Conservation (phyloP, 2,113 vertebrate genomes). For the Notarius lentiginosus region DNA sequence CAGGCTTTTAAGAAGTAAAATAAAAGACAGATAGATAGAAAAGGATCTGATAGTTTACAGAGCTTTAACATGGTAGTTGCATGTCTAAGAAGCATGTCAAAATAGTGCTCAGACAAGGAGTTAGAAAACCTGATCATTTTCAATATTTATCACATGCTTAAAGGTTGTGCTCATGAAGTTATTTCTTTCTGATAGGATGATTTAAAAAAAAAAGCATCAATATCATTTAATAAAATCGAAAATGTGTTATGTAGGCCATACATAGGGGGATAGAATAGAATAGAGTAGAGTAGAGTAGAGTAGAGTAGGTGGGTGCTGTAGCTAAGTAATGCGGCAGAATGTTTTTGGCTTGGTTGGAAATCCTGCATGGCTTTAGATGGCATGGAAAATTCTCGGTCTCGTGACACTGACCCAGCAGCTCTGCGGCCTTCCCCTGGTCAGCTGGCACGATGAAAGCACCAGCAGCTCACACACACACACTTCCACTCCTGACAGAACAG, state of each 20-base stretch:
- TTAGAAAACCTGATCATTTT: slow-evolving; percentile 12
- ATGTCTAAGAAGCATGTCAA: neutral
- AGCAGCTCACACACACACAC: slow-evolving; percentile 7
- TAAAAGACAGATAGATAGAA: neutral
- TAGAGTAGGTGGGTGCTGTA: too few relatives aligned
- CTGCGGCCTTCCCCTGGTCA: slow-evolving; percentile 52
- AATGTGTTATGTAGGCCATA: neutral
- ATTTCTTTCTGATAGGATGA: too few relatives aligned
- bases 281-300: too few relatives aligned
- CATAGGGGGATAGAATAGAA: neutral
- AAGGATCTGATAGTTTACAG: neutral
- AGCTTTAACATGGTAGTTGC: neutral
- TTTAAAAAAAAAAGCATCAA: too few relatives aligned
- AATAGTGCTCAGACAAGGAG: neutral
- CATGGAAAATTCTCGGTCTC: slow-evolving; percentile 69
- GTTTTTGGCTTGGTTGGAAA: slow-evolving; percentile 39
- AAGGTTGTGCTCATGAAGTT: neutral
- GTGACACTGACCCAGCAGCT: slow-evolving; percentile 56
- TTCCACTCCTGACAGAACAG: slow-evolving; percentile 51
- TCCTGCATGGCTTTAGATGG: slow-evolving; percentile 62
- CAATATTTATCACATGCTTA: neutral
- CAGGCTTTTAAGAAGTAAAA: slow-evolving; percentile 3
- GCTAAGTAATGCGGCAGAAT: slow-evolving; percentile 36
- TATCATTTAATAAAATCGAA: too few relatives aligned
- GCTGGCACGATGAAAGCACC: slow-evolving; percentile 35